Evolutionary conservation across 92 coral and sea anemone species (phyloP), one percentile per base, ranked within the genome.

Genomic region (Siderastrea radians): DNA sequence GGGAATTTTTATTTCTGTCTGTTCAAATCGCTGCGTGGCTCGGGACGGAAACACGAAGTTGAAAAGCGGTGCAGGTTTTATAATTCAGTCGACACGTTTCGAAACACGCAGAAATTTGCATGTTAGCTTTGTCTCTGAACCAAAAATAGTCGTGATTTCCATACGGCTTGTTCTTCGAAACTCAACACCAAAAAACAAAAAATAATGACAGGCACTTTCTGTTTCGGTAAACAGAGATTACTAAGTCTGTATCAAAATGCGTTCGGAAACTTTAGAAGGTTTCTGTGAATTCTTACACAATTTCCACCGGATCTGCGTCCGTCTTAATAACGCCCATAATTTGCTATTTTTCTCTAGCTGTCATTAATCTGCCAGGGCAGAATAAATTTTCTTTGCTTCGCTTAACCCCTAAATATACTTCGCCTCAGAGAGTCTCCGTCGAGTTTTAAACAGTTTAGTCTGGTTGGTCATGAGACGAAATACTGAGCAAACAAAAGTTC

Each of bases 51-150:
- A 60, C 11, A 26, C 15, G 13, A 47, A 16, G 8, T 49, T 52
- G 1, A 60, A 73, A 64, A 9, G 65, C 49, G 26, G 14, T 59
- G 64, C 26, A 61, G 74, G 87, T 93, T 57, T 47, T 70, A 26
- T 26, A 49, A 84, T 45, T 71, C 78, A 74, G 43, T 26, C 80
- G 64, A 63, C 90, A 76, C 89, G 89, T 85, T 65, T 85, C 77
- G 69, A 79, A 52, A 48, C 83, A 55, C 75, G 38, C 44, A 26
- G 52, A 74, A 89, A 95, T 95, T 95, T 88, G 98, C 98, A 95
- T 95, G 89, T 95, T 91, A 49, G 93, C 93, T 95, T 93, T 95
- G 98, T 95, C 87, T 92, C 72, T 73, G 45, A 72, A 81, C 86
- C 82, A 81, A 77, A 77, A 91, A 87, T 82, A 87, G 75, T 38